phyloP scores from a whole-genome alignment of 2,797 vertebrate species.

The Acestrorhynchus altus region DNA sequence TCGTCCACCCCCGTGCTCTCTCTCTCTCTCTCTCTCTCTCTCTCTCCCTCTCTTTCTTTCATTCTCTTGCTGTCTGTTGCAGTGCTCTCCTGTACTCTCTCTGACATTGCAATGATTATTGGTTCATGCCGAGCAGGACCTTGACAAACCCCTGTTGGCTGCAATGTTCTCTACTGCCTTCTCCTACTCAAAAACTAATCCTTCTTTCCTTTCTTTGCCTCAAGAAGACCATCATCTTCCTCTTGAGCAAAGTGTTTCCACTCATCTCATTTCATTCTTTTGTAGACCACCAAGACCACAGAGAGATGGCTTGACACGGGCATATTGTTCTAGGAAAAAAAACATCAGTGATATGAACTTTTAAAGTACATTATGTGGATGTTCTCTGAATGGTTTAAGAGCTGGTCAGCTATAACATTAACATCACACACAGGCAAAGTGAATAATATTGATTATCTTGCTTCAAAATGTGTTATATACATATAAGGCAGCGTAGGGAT shows the following conservation, averaged over 20 bases:
- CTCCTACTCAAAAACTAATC: background rate
- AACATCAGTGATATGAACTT: background rate
- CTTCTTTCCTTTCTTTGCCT: too few species aligned
- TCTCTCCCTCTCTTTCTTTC: constrained; percentile 5
- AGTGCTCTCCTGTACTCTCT: constrained; percentile 1
- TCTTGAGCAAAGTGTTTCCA: background rate
- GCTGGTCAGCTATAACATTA: too few species aligned
- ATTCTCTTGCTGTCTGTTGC: constrained; percentile 17
- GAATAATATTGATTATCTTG: too few species aligned
- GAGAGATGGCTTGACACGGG: background rate
- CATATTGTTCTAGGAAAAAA: background rate
- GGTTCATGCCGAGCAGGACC: constrained; percentile 27
- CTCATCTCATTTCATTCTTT: background rate
- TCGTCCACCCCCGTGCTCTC: constrained; percentile 19
- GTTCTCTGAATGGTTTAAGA: too few species aligned
- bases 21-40: constrained; percentile 31
- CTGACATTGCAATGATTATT: constrained; percentile 14
- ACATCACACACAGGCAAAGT: too few species aligned
- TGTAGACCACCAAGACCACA: background rate
- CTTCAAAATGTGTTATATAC: too few species aligned
- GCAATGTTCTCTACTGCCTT: constrained; percentile 11
- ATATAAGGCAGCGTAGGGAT: too few species aligned
- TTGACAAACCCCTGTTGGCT: constrained; percentile 42
- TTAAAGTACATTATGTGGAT: too few species aligned
- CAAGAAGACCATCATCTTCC: background rate